Percentiles rank a stretch among this genome's conserved stretches.
phyloP scores from a whole-genome alignment of 2,888 invertebrate species.

The Sarcophaga carnaria region DNA sequence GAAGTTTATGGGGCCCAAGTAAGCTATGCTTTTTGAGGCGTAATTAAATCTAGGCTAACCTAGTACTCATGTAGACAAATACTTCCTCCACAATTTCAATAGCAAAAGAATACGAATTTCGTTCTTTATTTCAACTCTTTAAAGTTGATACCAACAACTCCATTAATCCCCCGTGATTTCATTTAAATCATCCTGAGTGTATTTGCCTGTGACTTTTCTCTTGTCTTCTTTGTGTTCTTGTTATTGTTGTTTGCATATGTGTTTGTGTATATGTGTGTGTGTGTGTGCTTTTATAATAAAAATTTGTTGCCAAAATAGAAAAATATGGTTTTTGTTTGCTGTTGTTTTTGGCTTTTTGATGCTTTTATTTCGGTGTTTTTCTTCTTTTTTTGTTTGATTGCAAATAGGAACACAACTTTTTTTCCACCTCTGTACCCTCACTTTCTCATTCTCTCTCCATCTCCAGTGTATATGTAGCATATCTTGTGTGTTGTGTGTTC shows the following conservation, averaged over 20 bases:
- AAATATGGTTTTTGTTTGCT: conserved; percentile 36
- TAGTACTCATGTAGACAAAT: too few relatives aligned
- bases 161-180: background rate
- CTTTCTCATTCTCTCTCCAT: background rate
- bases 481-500: background rate
- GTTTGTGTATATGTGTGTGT: background rate
- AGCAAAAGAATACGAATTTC: too few relatives aligned
- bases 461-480: background rate
- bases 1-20: too few relatives aligned
- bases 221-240: background rate
- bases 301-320: conserved; percentile 53
- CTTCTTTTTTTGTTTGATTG: background rate
- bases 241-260: background rate
- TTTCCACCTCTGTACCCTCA: background rate
- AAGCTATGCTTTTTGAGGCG: too few relatives aligned
- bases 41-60: too few relatives aligned
- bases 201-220: background rate
- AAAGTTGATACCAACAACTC: too few relatives aligned
- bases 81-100: too few relatives aligned
- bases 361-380: background rate
- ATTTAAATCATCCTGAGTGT: conserved; percentile 4
- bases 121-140: too few relatives aligned
- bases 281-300: conserved; percentile 28
- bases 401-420: conserved; percentile 44
- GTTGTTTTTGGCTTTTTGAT: background rate